Evolutionary conservation across 2,797 vertebrate species (phyloP).

Genomic region (Todus mexicanus): DNA sequence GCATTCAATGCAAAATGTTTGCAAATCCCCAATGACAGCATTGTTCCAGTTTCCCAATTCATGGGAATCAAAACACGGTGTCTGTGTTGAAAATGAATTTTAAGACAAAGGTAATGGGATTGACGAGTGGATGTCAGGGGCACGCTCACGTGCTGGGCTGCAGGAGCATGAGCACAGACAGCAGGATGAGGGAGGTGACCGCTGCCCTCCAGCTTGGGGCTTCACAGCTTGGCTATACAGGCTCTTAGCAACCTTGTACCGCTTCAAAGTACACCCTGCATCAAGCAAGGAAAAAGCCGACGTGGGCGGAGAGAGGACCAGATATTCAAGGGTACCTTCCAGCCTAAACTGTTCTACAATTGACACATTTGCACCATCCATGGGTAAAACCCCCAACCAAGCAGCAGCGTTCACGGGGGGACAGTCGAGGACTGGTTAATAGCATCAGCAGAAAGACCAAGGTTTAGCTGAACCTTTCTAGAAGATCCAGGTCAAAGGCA

Average conservation of each 20-base stretch:
- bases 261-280: background rate
- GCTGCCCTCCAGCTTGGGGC: background rate
- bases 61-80: background rate
- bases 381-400: background rate
- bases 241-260: background rate
- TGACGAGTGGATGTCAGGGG: background rate
- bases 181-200: background rate
- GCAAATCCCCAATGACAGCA: constrained; percentile 32
- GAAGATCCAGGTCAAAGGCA: background rate
- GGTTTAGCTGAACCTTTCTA: background rate
- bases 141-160: fast-evolving
- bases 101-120: background rate
- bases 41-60: constrained; percentile 21
- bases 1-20: background rate
- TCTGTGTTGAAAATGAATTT: background rate
- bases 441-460: background rate
- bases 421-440: background rate
- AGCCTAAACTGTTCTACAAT: background rate
- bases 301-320: background rate
- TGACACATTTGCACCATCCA: background rate
- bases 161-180: background rate
- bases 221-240: background rate
- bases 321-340: background rate
- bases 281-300: fast-evolving
- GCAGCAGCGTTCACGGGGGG: background rate